Evolutionary conservation across 2,113 vertebrate species (phyloP), one percentile per base, ranked within the genome.

Genomic region (Melanerpes aurifrons): DNA sequence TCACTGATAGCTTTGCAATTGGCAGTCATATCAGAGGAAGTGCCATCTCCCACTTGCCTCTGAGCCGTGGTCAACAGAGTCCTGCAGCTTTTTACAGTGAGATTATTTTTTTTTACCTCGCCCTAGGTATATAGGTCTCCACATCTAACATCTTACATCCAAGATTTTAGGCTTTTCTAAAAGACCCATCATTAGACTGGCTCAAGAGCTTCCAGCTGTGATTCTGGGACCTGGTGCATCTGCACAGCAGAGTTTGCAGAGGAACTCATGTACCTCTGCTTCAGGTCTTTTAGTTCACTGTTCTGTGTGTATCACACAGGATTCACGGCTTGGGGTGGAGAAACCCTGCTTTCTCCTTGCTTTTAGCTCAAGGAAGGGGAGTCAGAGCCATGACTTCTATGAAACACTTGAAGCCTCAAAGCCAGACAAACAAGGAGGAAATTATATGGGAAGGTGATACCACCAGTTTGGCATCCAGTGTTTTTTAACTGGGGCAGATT

Each of bases 181-280:
- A 82, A 37, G 12, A 32, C 24, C 5, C 37, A 43, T 31, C 21
- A 31, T 16, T 18, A 6, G 10, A 61, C 68, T 67, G 20, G 26
- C 6, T 74, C 43, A 74, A 68, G 74, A 75, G 7, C 26, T 77
- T 69, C 43, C 22, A 64, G 58, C 24, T 45, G 19, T 25, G 45
- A 71, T 64, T 68, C 31, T 11, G 47, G 20, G 20, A 67, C 24
- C 57, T 25, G 3, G 11, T 83, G 20, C 66, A 35, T 18, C 20
- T 61, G 50, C 61, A 48, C 10, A 56, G 37, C 68, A 64, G 64
- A 66, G n/a, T 58, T 20, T 81, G 15, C 37, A 45, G 66, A 56
- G 22, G 10, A 7, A 25, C 40, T 10, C 0, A 0, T 19, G 14
- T 2, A 8, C 25, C 2, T 57, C n/a, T 47, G 6, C 15, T 57